Base-by-base conservation (phyloP, 1,140 invertebrate species). In the Rhizoglyphus robini region DNA sequence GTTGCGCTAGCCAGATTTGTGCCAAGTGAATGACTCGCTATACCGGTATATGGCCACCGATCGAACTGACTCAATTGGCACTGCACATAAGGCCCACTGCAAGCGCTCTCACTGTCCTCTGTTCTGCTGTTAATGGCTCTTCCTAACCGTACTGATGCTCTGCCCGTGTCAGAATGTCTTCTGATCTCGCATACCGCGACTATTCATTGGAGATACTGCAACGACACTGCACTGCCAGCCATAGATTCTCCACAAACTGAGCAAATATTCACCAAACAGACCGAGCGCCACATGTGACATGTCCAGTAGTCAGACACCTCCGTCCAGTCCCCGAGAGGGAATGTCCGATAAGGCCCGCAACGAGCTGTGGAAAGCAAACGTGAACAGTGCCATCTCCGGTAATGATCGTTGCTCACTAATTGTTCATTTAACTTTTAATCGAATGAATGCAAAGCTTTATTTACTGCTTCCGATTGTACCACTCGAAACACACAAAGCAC, bases 311-410 rank as follows among this genome's bases (percentile, higher is more conserved):
- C 41, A n/a, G 20, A 13, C 3, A 51, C 48, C 48, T 25, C 20
- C 20, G 20, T n/a, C n/a, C n/a, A n/a, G 27, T 60, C 30, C 3
- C 2, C 58, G 3, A 51, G 3, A 60, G 58, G 58, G 23, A 27
- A 46, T 60, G 57, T 4, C 20, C 8, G 23, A 31, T 32, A 54
- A 8, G 8, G 3, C n/a, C 29, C 58, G 58, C 11, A 34, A 46
- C 15, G 15, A 60, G 15, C 58, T 2, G 3, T 60, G 58, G 58
- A 60, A 34, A 46, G 27, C 30, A 2, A 60, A 60, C 29, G 58
- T 60, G 3, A 60, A 60, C 29, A 29, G 15, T 29, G 58, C 58
- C 1, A 60, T 60, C 15, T 60, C 58, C 15, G 58, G 58, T 60
- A 60, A 51, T 4, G n/a, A 49, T 11, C 5, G 4, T 23, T 5